These are phyloP conservation scores for Rhynchonycteris naso DNA, from an alignment of 2,797 vertebrate genomes.

Conservation along the genomic window DNA sequence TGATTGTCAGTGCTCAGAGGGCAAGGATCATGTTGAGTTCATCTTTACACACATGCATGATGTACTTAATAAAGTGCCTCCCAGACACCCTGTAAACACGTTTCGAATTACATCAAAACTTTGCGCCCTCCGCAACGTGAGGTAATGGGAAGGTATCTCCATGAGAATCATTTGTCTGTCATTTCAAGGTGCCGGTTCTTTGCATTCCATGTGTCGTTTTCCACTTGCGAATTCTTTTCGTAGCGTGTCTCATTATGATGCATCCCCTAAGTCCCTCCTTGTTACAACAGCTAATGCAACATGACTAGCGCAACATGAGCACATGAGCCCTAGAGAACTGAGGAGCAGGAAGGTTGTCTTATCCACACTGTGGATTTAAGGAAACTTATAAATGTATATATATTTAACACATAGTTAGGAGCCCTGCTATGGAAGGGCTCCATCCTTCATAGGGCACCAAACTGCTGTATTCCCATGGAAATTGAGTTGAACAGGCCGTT, in stretches of 20 bases:
- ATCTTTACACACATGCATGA: neutral
- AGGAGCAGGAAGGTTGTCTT: slow-evolving; percentile 62
- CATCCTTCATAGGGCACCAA: slow-evolving; percentile 18
- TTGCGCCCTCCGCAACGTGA: neutral
- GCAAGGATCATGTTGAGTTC: slow-evolving; percentile 34
- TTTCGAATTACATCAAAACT: slow-evolving; percentile 4
- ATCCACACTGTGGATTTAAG: slow-evolving; percentile 30
- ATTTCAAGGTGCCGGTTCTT: slow-evolving; percentile 7
- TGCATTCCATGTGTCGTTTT: slow-evolving; percentile 37
- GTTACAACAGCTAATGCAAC: slow-evolving; percentile 65
- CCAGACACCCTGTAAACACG: neutral
- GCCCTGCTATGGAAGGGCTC: slow-evolving; percentile 30
- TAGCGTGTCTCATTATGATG: slow-evolving; percentile 61
- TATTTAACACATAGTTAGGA: slow-evolving; percentile 44
- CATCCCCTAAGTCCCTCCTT: slow-evolving; percentile 40
- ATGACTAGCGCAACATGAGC: slow-evolving; percentile 60
- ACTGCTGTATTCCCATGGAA: slow-evolving; percentile 56
- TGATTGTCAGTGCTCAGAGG: slow-evolving; percentile 20
- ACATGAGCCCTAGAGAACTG: slow-evolving; percentile 58
- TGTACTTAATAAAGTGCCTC: slow-evolving; percentile 31
- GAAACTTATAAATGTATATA: slow-evolving; percentile 48
- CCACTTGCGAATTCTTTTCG: neutral
- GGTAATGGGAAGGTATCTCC: neutral
- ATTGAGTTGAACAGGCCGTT: slow-evolving; percentile 60
- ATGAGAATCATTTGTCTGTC: neutral